Conservation (phyloP, 2,113 vertebrate genomes). For the Melanerpes formicivorus region DNA sequence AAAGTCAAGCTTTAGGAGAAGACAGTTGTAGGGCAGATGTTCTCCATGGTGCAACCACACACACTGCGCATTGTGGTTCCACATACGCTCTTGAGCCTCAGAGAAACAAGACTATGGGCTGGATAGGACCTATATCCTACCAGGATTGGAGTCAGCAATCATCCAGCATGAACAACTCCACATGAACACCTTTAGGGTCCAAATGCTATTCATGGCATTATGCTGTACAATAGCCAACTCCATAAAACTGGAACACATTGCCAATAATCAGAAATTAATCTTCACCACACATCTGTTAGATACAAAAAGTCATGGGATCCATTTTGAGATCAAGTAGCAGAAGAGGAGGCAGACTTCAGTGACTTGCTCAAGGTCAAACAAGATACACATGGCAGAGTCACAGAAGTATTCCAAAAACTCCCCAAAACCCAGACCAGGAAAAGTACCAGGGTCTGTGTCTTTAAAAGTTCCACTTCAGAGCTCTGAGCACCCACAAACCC, state of each 20-base stretch:
- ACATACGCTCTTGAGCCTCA: accelerated
- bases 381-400: neutral
- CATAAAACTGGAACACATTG: neutral
- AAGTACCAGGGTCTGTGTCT: neutral
- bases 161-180: neutral
- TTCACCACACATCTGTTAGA: neutral
- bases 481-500: neutral
- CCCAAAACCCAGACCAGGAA: neutral
- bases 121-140: neutral
- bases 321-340: neutral
- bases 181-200: neutral
- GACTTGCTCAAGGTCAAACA: neutral
- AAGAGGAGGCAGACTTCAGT: neutral
- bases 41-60: neutral
- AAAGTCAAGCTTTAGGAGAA: neutral
- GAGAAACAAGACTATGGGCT: neutral
- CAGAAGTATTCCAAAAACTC: neutral
- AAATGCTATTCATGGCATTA: neutral
- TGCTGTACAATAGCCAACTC: neutral
- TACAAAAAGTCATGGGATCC: neutral
- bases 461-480: neutral
- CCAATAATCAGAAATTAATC: neutral
- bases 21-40: neutral
- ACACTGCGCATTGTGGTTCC: neutral
- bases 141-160: neutral